These are phyloP conservation scores for Sarcoramphus papa DNA, from an alignment of 2,797 vertebrate species.

Conservation along the genomic window DNA sequence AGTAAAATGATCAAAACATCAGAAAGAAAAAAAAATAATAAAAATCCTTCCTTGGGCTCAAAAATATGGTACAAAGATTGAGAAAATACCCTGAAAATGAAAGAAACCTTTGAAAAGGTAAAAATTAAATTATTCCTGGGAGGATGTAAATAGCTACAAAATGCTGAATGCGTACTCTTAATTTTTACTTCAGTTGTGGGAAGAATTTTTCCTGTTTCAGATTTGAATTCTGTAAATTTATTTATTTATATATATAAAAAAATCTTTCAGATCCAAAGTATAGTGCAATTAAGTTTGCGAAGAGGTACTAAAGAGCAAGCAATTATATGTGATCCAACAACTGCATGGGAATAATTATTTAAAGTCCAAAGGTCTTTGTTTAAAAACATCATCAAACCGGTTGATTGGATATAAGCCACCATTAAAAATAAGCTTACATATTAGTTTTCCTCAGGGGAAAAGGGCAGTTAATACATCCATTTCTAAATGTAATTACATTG, in stretches of 20 bases:
- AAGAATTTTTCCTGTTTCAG: background rate
- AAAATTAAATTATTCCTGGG: background rate
- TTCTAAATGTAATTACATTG: constrained; percentile 45
- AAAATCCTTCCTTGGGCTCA: background rate
- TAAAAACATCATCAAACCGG: background rate
- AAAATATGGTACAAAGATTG: background rate
- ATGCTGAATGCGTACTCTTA: background rate
- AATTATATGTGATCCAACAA: background rate
- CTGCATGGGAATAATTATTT: background rate
- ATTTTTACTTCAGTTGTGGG: background rate
- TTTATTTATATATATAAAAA: background rate
- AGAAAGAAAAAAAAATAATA: constrained; percentile 29
- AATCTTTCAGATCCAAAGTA: background rate
- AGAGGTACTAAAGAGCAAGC: background rate
- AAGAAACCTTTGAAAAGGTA: background rate
- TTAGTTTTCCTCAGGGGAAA: constrained; percentile 16
- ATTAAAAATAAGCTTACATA: constrained; percentile 47
- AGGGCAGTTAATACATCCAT: background rate
- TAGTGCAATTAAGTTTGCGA: background rate
- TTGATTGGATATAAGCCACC: constrained; percentile 9
- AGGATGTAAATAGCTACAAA: background rate
- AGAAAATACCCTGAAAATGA: background rate
- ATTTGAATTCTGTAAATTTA: background rate
- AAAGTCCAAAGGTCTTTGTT: background rate
- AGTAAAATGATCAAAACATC: constrained; percentile 73